Evolutionary conservation across 1,140 invertebrate genomes (phyloP).

Genomic region (Drosophila punjabiensis): DNA sequence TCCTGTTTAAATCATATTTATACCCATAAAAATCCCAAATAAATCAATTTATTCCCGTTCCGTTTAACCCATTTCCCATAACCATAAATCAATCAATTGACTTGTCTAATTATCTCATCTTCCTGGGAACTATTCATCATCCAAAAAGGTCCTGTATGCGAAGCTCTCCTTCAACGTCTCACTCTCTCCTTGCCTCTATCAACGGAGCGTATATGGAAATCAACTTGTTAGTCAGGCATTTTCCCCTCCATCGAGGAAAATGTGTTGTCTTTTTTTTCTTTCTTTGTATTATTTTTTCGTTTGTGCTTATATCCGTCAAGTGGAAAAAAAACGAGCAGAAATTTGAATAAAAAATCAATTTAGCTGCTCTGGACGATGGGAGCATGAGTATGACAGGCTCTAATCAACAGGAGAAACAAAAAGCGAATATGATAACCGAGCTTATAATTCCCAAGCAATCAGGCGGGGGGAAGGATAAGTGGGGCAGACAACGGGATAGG

Average conservation of each 20-base stretch:
- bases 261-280: constrained; percentile 42
- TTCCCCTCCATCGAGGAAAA: constrained; percentile 19
- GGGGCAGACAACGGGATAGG: neutral
- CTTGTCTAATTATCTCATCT: constrained; percentile 52
- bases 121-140: constrained; percentile 42
- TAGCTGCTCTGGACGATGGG: constrained; percentile 26
- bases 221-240: constrained; percentile 41
- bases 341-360: constrained; percentile 82
- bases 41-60: neutral
- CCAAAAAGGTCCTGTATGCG: constrained; percentile 15
- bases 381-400: constrained; percentile 29
- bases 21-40: neutral
- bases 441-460: constrained; percentile 48
- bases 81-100: constrained; percentile 48
- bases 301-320: neutral
- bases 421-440: constrained; percentile 20
- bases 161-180: constrained; percentile 11
- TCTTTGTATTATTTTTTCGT: constrained; percentile 31
- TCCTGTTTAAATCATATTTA: neutral
- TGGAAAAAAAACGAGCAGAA: constrained; percentile 28
- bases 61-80: neutral
- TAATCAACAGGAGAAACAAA: constrained; percentile 31
- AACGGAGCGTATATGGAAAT: constrained; percentile 54
- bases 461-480: neutral
- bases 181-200: neutral